These are phyloP conservation scores for Trichonephila clavata DNA, from an alignment of 1,140 invertebrate genomes.

Conservation along the genomic window DNA sequence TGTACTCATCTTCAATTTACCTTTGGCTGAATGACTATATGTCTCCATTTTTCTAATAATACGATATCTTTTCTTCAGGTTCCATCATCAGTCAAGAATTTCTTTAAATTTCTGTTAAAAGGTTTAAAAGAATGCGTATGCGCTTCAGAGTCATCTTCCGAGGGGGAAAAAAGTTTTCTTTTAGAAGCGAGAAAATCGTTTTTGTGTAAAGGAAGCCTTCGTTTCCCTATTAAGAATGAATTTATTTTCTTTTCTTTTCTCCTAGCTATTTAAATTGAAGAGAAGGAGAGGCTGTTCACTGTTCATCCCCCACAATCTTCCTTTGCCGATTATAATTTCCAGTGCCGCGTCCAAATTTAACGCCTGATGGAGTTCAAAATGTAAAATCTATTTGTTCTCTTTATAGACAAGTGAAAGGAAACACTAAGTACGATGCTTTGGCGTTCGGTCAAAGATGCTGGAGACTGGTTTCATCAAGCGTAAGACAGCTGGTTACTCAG, in stretches of 20 bases:
- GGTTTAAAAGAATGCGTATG: neutral
- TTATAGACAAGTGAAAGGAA: neutral
- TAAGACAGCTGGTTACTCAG: conserved; percentile 46
- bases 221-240: conserved; percentile 27
- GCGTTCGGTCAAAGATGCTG: conserved; percentile 31
- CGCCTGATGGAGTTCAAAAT: conserved; percentile 27
- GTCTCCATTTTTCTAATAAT: too few species aligned
- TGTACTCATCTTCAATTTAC: too few species aligned
- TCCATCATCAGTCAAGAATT: neutral
- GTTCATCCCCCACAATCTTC: neutral
- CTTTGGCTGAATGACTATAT: too few species aligned
- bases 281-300: neutral
- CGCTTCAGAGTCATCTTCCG: neutral
- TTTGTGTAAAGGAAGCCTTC: neutral
- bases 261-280: conserved; percentile 11
- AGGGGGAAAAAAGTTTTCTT: neutral
- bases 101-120: conserved; percentile 22
- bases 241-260: neutral
- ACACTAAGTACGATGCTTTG: conserved; percentile 2
- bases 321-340: conserved; percentile 31
- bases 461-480: conserved; percentile 29
- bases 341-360: conserved; percentile 26
- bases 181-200: neutral
- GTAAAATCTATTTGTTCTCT: conserved; percentile 41
- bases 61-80: neutral